Conservation (phyloP, 2,797 vertebrate species). For the Pitangus sulphuratus region DNA sequence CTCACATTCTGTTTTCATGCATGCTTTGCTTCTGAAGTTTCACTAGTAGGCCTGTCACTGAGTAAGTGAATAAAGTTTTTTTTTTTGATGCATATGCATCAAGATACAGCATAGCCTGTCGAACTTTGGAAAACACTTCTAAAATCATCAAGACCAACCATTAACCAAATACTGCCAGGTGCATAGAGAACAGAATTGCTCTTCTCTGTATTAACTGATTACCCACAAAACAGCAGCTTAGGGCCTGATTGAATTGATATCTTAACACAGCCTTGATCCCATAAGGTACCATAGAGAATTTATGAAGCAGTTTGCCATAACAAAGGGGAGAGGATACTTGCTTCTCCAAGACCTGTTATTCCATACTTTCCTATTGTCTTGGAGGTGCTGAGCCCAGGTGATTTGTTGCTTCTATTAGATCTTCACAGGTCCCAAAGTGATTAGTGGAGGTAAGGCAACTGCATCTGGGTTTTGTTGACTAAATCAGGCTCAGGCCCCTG, state of each 20-base stretch:
- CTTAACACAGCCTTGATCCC: neutral
- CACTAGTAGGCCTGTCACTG: neutral
- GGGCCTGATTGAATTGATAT: neutral
- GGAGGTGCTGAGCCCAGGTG: neutral
- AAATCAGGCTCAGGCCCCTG: neutral
- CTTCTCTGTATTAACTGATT: neutral
- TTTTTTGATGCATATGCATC: neutral
- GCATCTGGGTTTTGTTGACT: neutral
- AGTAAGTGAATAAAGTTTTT: neutral
- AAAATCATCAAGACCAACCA: neutral
- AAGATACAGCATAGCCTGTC: neutral
- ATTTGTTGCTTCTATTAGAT: neutral
- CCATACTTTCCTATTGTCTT: neutral
- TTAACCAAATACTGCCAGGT: neutral
- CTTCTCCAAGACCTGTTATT: neutral
- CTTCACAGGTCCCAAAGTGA: neutral
- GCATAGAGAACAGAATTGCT: neutral
- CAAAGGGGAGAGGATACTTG: neutral
- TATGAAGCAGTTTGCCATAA: neutral
- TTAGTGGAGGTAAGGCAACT: neutral
- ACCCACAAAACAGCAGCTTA: neutral
- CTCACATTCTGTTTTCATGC: neutral
- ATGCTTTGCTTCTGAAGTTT: neutral
- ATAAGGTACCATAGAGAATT: neutral
- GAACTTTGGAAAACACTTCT: neutral